Percentiles rank a stretch among this genome's conserved stretches.
Evolutionary conservation across 2,797 vertebrate species (phyloP).

Genomic region (Neosalanx taihuensis): DNA sequence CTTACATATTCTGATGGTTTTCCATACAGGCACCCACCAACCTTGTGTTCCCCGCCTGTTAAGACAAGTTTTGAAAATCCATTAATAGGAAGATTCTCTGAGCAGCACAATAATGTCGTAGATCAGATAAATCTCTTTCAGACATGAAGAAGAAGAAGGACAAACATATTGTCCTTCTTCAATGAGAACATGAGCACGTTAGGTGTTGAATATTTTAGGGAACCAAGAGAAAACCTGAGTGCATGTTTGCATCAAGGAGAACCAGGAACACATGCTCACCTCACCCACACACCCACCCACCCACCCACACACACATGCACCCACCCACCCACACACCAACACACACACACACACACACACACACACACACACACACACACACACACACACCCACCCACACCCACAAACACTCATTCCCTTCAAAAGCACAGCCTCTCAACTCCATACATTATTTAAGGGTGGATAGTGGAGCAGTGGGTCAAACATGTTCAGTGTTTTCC

Average conservation of each 20-base stretch:
- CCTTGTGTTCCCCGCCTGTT: constrained; percentile 1
- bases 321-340: not conserved
- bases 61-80: constrained; percentile 18
- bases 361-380: too few species aligned
- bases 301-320: not conserved
- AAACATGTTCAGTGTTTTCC: not conserved
- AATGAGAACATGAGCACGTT: not conserved
- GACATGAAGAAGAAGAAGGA: too few species aligned
- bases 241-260: not conserved
- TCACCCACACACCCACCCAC: not conserved
- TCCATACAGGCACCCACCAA: constrained; percentile 18
- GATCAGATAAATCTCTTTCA: not conserved
- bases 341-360: too few species aligned
- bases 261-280: not conserved
- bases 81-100: constrained; percentile 18
- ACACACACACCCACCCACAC: not conserved
- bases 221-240: not conserved
- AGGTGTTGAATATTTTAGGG: not conserved
- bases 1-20: constrained; percentile 15
- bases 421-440: not conserved
- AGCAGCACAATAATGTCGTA: not conserved
- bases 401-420: not conserved
- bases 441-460: not conserved
- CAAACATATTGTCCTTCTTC: not conserved
- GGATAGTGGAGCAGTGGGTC: not conserved